Evolutionary conservation across 2,797 vertebrate genomes (phyloP).

Genomic region (Sciurus carolinensis): DNA sequence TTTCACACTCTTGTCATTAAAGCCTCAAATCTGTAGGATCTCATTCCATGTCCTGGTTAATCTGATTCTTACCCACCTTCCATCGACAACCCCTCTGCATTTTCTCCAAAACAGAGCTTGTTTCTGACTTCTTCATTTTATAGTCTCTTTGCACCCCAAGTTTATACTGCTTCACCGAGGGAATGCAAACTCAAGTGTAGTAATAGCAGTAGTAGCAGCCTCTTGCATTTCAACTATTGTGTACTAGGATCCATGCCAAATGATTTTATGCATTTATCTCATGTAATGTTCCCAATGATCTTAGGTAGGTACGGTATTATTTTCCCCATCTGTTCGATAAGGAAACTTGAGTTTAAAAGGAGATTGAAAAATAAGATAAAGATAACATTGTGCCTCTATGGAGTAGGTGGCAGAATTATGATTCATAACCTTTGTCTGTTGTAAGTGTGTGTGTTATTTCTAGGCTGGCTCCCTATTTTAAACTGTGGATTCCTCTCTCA

Average conservation of each 20-base stretch:
- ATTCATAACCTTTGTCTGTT: neutral
- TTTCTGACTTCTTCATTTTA: neutral
- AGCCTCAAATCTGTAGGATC: slow-evolving; percentile 12
- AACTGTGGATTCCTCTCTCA: neutral
- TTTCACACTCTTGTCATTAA: slow-evolving; percentile 55
- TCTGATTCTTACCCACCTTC: slow-evolving; percentile 12
- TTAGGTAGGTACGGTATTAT: slow-evolving; percentile 16
- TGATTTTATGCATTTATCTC: slow-evolving; percentile 50
- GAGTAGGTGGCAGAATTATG: neutral
- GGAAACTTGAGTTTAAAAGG: slow-evolving; percentile 53
- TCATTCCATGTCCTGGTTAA: neutral
- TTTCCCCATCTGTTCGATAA: slow-evolving; percentile 57
- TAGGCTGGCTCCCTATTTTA: neutral
- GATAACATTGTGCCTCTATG: neutral
- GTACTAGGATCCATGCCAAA: slow-evolving; percentile 45
- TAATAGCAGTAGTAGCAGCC: slow-evolving; percentile 8
- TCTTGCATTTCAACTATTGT: neutral
- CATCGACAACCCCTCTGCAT: neutral
- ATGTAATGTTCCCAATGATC: slow-evolving; percentile 6
- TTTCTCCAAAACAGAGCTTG: slow-evolving; percentile 47
- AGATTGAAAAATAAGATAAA: slow-evolving; percentile 26
- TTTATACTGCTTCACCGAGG: neutral
- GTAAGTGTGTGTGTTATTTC: neutral
- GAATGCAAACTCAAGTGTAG: slow-evolving; percentile 27
- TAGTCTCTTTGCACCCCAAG: neutral